These are phyloP conservation scores for Drosophila mulleri DNA, from an alignment of 2,888 invertebrate genomes.

Conservation along the genomic window DNA sequence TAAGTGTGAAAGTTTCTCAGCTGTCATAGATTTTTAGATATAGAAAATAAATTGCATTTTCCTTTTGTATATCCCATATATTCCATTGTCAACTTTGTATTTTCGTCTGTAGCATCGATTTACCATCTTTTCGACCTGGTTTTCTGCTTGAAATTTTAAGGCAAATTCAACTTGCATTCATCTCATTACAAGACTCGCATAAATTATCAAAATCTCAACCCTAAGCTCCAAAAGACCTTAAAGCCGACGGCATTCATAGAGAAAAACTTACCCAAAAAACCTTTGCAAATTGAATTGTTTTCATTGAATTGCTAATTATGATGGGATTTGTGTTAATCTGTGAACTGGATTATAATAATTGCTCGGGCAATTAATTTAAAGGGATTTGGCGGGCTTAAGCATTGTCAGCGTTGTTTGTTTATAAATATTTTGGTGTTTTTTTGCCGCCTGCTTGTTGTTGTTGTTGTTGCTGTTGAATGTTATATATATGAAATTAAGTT, in stretches of 20 bases:
- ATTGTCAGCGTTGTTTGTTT: conserved; percentile 2
- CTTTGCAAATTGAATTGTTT: conserved; percentile 53
- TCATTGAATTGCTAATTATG: conserved; percentile 63
- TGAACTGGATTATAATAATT: conserved; percentile 63
- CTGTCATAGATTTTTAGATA: neutral
- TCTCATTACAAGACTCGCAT: conserved; percentile 28
- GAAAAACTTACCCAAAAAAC: conserved; percentile 11
- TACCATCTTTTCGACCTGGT: neutral
- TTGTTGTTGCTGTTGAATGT: neutral
- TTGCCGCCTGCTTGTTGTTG: neutral
- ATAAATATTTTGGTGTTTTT: conserved; percentile 15
- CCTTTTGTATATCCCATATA: neutral
- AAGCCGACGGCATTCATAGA: neutral
- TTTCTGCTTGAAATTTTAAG: no score
- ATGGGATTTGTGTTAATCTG: conserved; percentile 72
- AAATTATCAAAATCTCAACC: conserved; percentile 57
- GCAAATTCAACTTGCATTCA: neutral
- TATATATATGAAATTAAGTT: neutral
- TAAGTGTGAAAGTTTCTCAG: conserved; percentile 5
- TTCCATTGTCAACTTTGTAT: neutral
- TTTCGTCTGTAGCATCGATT: neutral
- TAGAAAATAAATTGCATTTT: neutral
- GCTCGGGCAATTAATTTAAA: conserved; percentile 72
- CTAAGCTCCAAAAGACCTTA: conserved; percentile 57
- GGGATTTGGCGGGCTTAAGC: conserved; percentile 46